A percentile compares a stretch with the other conserved stretches of the same genome.
Conservation (phyloP, 1,140 invertebrate genomes). For the Chrysoperla carnea region DNA sequence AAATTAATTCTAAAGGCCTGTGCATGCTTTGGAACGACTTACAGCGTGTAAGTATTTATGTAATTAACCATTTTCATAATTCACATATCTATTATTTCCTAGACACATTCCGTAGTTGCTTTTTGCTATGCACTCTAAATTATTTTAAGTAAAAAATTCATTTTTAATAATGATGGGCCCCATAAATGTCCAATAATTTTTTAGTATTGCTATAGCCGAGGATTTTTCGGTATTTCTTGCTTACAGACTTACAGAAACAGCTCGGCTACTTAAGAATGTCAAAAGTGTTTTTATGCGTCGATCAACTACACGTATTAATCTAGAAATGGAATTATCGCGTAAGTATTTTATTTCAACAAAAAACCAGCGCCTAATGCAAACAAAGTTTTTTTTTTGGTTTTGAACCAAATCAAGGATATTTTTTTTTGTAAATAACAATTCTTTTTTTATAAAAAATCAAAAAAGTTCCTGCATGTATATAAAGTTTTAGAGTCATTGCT, state of each 20-base stretch:
- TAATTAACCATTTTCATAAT: neutral
- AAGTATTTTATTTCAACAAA: constrained; percentile 34
- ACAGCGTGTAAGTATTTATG: constrained; percentile 65
- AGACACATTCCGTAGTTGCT: neutral
- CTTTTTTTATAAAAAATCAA: too few species aligned
- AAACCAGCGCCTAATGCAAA: neutral
- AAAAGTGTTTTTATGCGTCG: constrained; percentile 75
- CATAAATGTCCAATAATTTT: too few species aligned
- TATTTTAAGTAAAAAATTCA: neutral
- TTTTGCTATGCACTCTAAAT: neutral
- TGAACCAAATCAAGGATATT: too few species aligned
- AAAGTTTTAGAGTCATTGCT: too few species aligned
- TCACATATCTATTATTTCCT: neutral
- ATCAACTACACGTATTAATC: constrained; percentile 54
- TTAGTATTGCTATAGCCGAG: neutral
- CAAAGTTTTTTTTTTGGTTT: too few species aligned
- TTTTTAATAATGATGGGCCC: too few species aligned
- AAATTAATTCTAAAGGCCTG: constrained; percentile 34
- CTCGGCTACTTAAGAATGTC: constrained; percentile 80
- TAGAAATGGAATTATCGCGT: constrained; percentile 66
- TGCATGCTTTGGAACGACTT: constrained; percentile 71
- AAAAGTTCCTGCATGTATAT: too few species aligned
- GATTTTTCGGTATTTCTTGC: neutral
- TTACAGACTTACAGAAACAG: constrained; percentile 88
- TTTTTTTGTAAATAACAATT: too few species aligned